A percentile compares a stretch with the other conserved stretches of the same genome.
Evolutionary conservation across 2,113 vertebrate species (phyloP).

Genomic region (Forbesichthys agassizii): DNA sequence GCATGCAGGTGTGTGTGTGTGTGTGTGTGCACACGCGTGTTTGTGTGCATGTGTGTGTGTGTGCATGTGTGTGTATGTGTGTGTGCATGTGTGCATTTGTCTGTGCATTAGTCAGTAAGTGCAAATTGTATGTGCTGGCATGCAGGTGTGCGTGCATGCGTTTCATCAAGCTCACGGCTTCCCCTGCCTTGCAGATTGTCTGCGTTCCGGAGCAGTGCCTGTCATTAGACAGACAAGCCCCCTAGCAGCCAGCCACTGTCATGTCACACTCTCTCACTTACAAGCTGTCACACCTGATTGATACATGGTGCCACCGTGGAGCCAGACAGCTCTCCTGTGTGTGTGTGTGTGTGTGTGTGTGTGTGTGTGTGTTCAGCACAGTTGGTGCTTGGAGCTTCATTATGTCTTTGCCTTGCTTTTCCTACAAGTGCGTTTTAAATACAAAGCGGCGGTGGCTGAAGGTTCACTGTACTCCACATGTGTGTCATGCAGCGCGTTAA

Average conservation of each 20-base stretch:
- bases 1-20: slow-evolving; percentile 11
- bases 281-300: slow-evolving; percentile 80
- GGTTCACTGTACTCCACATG: no score
- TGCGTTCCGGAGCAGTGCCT: slow-evolving; percentile 79
- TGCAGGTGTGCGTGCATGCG: slow-evolving; percentile 6
- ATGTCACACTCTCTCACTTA: slow-evolving; percentile 78
- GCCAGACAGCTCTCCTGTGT: slow-evolving; percentile 15
- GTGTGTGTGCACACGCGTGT: not conserved
- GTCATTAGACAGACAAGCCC: slow-evolving; percentile 84
- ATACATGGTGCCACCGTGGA: slow-evolving; percentile 64
- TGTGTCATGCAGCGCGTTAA: no score
- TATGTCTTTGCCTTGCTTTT: not conserved
- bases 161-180: slow-evolving; percentile 42
- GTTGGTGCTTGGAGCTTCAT: slow-evolving; percentile 9
- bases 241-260: slow-evolving; percentile 76
- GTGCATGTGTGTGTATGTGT: not conserved
- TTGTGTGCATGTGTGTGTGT: slow-evolving; percentile 8
- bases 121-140: not conserved
- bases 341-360: slow-evolving; percentile 4
- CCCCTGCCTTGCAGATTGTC: slow-evolving; percentile 68
- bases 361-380: slow-evolving; percentile 1
- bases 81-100: slow-evolving; percentile 6
- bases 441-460: no score
- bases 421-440: no score
- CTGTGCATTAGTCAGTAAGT: not conserved